A percentile compares a stretch with the other conserved stretches of the same genome.
phyloP scores from a whole-genome alignment of 2,797 vertebrate genomes.

The Eupleurogrammus muticus region DNA sequence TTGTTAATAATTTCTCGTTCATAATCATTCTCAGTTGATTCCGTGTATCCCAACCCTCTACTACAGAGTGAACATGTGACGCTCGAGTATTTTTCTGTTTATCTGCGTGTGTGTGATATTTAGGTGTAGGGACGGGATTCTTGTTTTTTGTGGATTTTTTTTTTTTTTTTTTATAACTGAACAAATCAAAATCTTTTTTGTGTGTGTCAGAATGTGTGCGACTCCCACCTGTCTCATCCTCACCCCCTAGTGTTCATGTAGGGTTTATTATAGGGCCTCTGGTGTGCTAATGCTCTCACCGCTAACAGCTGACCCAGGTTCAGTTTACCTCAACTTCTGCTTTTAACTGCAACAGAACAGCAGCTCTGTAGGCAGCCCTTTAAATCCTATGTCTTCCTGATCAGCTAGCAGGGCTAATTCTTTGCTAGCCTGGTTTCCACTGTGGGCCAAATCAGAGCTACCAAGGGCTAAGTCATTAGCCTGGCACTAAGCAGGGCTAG shows the following conservation, averaged over 20 bases:
- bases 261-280: conserved; percentile 44
- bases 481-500: not conserved
- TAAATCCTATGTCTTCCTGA: conserved; percentile 72
- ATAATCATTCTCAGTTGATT: conserved; percentile 75
- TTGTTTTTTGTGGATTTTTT: conserved; percentile 42
- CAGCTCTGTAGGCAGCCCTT: conserved; percentile 34
- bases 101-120: conserved; percentile 57
- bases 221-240: conserved; percentile 35
- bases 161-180: conserved; percentile 62
- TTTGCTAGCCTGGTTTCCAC: conserved; percentile 31
- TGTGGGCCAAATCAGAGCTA: conserved; percentile 33
- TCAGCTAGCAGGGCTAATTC: conserved; percentile 14
- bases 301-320: conserved; percentile 53
- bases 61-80: conserved; percentile 46
- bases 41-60: conserved; percentile 58
- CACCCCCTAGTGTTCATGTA: conserved; percentile 55
- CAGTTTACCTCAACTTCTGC: conserved; percentile 72
- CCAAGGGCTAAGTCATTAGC: conserved; percentile 30
- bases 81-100: conserved; percentile 42
- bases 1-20: conserved; percentile 59
- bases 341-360: conserved; percentile 52
- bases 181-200: conserved; percentile 67
- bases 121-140: conserved; percentile 62
- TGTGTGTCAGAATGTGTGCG: conserved; percentile 36
- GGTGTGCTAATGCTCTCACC: conserved; percentile 33